These are phyloP conservation scores for Uropetala carovei DNA, from an alignment of 2,888 invertebrate genomes.

Conservation along the genomic window DNA sequence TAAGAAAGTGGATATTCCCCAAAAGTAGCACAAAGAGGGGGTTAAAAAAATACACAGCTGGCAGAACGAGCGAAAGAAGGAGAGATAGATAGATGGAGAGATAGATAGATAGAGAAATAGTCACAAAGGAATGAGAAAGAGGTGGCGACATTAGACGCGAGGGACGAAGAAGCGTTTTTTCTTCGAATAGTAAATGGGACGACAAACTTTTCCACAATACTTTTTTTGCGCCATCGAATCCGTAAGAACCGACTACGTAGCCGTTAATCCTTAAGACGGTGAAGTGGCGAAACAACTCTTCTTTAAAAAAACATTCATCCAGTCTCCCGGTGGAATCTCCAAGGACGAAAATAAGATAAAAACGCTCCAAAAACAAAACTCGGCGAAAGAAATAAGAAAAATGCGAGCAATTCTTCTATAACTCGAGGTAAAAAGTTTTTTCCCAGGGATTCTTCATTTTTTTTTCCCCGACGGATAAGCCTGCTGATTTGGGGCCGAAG, in stretches of 20 bases:
- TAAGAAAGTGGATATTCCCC: too few species aligned
- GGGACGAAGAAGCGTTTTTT: background rate
- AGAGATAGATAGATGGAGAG: too few species aligned
- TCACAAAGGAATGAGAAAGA: too few species aligned
- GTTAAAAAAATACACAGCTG: too few species aligned
- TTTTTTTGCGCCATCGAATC: background rate
- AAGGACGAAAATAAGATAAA: background rate
- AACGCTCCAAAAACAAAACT: background rate
- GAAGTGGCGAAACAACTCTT: background rate
- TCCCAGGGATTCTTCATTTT: background rate
- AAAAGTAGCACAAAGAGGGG: too few species aligned
- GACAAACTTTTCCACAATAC: background rate
- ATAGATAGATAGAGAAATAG: too few species aligned
- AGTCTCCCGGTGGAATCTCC: background rate
- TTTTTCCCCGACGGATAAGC: background rate
- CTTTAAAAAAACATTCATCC: background rate
- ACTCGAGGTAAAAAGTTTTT: background rate
- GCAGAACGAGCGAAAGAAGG: too few species aligned
- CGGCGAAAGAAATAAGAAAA: background rate
- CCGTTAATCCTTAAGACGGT: background rate
- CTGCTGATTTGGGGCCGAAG: background rate
- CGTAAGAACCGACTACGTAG: background rate
- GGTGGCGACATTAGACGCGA: background rate
- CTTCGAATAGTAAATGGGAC: background rate
- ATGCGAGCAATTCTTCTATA: background rate